phyloP scores from a whole-genome alignment of 2,797 vertebrate species.

The Coracias cyanogaster region DNA sequence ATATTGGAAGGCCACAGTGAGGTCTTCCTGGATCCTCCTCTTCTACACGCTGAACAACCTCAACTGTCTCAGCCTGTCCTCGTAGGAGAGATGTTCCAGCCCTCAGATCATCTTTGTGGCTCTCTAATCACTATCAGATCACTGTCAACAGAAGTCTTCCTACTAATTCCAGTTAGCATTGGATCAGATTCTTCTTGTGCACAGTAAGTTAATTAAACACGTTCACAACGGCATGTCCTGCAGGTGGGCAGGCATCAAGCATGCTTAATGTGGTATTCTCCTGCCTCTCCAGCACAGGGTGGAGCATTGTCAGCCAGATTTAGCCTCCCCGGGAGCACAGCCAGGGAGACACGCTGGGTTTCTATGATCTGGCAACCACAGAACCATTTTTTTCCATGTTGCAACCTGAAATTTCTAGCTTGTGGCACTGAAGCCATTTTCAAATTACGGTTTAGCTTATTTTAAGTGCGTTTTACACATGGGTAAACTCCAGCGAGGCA shows the following conservation, averaged over 20 bases:
- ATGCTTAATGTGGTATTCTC: neutral
- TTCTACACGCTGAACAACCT: no score
- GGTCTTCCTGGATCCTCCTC: no score
- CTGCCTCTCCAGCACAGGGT: slow-evolving; percentile 4
- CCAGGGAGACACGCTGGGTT: neutral
- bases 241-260: slow-evolving; percentile 21
- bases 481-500: slow-evolving; percentile 22
- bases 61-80: no score
- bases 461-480: slow-evolving; percentile 33
- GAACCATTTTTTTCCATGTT: neutral
- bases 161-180: neutral
- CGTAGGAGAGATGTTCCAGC: no score
- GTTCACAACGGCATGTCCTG: neutral
- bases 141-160: neutral
- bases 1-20: no score
- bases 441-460: slow-evolving; percentile 24
- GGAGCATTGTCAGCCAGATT: slow-evolving; percentile 28
- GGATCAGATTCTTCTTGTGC: neutral
- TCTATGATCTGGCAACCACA: neutral
- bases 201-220: neutral
- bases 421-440: slow-evolving; percentile 32
- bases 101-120: no score
- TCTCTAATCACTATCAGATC: neutral
- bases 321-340: neutral
- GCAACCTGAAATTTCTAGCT: slow-evolving; percentile 34